A percentile compares a stretch with the other conserved stretches of the same genome.
These are phyloP conservation scores for Marcusenius ussheri DNA, from an alignment of 2,113 vertebrate genomes.

Conservation along the genomic window DNA sequence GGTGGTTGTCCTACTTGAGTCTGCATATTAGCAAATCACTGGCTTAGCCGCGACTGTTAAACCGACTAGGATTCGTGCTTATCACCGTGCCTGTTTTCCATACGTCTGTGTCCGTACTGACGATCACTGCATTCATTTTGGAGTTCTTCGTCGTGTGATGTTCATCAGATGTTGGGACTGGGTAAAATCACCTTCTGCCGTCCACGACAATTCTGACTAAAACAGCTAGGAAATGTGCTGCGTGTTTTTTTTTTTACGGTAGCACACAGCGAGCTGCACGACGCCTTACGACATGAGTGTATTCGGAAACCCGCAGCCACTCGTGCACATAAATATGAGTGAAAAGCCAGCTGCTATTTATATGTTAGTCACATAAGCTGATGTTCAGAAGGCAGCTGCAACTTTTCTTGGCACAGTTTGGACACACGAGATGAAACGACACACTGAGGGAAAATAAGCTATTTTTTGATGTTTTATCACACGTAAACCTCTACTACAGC, in stretches of 20 bases:
- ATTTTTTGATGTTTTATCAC: background rate
- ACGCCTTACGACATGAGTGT: background rate
- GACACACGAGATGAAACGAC: background rate
- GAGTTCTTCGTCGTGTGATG: background rate
- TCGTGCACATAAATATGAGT: background rate
- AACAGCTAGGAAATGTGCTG: background rate
- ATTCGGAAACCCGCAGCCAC: background rate
- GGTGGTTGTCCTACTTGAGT: background rate
- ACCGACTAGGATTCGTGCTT: background rate
- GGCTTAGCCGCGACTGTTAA: background rate
- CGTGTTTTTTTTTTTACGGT: background rate
- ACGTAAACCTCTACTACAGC: background rate
- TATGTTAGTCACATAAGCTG: slow-evolving; percentile 41
- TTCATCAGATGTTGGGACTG: background rate
- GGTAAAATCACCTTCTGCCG: background rate
- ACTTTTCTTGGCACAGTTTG: slow-evolving; percentile 32
- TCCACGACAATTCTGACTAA: background rate
- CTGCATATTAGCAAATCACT: background rate
- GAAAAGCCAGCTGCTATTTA: slow-evolving; percentile 39
- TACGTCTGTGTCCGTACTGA: background rate
- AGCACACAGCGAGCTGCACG: background rate
- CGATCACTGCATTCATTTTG: background rate
- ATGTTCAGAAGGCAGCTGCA: slow-evolving; percentile 35
- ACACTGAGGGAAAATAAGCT: background rate
- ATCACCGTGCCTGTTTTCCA: background rate